Percentiles rank a stretch among this genome's conserved stretches.
Evolutionary conservation across 2,888 invertebrate species (phyloP).

Genomic region (Diadegma fenestrale): DNA sequence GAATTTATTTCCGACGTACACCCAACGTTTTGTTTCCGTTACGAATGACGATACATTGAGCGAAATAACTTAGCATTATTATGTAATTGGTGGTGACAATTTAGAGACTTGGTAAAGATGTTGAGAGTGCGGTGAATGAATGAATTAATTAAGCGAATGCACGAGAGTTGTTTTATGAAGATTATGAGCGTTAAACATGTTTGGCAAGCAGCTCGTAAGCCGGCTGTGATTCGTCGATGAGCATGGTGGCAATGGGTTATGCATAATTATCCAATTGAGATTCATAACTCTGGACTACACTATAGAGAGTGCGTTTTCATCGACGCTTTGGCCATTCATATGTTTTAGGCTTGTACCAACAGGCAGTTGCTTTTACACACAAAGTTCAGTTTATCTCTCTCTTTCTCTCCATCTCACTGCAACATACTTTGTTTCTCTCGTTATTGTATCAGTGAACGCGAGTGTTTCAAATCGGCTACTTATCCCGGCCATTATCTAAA

Average conservation of each 20-base stretch:
- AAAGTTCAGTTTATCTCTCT: conserved; percentile 19
- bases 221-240: conserved; percentile 78
- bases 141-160: conserved; percentile 3
- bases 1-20: background rate
- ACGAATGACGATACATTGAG: background rate
- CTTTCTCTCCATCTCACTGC: conserved; percentile 24
- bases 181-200: conserved; percentile 75
- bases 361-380: conserved; percentile 53
- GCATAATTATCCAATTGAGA: conserved; percentile 85
- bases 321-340: conserved; percentile 77
- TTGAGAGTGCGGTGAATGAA: conserved; percentile 22
- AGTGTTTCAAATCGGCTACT: conserved; percentile 63
- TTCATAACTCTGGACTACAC: conserved; percentile 79
- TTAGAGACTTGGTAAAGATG: background rate
- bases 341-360: conserved; percentile 80
- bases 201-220: conserved; percentile 73
- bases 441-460: conserved; percentile 53
- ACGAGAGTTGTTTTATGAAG: conserved; percentile 54
- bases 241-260: conserved; percentile 80
- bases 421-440: conserved; percentile 27
- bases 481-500: conserved; percentile 60
- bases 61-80: background rate
- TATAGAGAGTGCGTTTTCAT: conserved; percentile 76
- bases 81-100: background rate
- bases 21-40: background rate